These are phyloP conservation scores for Campaea margaritaria DNA, from an alignment of 2,888 invertebrate species.

Conservation along the genomic window DNA sequence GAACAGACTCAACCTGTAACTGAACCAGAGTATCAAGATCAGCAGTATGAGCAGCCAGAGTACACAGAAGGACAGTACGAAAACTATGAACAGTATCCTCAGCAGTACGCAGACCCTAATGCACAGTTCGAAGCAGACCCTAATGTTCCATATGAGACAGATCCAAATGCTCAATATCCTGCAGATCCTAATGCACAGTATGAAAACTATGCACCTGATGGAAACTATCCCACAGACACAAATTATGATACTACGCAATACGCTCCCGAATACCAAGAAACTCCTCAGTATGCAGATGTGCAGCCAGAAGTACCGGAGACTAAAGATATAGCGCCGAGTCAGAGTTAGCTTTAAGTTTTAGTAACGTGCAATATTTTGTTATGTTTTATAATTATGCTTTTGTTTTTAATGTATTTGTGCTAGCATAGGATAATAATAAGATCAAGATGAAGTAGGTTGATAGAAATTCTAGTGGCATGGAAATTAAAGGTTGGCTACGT, in stretches of 20 bases:
- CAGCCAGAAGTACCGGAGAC: conserved; percentile 48
- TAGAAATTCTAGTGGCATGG: not conserved
- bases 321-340: conserved; percentile 59
- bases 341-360: conserved; percentile 69
- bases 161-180: conserved; percentile 60
- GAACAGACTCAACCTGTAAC: conserved; percentile 48
- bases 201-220: conserved; percentile 63
- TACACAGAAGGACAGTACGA: conserved; percentile 65
- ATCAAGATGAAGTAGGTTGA: not conserved
- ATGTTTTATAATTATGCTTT: conserved; percentile 55
- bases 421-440: conserved; percentile 42
- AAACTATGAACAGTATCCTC: conserved; percentile 66
- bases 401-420: conserved; percentile 48
- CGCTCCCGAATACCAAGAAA: conserved; percentile 45
- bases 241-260: conserved; percentile 65
- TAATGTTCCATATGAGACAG: conserved; percentile 57
- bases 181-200: conserved; percentile 63
- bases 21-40: conserved; percentile 45
- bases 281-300: conserved; percentile 34
- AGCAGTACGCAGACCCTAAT: conserved; percentile 56
- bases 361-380: conserved; percentile 70
- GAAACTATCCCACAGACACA: conserved; percentile 60
- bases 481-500: not conserved
- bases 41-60: conserved; percentile 54
- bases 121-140: conserved; percentile 40